These are phyloP conservation scores for Istiophorus platypterus DNA, from an alignment of 2,113 vertebrate species.

Conservation along the genomic window DNA sequence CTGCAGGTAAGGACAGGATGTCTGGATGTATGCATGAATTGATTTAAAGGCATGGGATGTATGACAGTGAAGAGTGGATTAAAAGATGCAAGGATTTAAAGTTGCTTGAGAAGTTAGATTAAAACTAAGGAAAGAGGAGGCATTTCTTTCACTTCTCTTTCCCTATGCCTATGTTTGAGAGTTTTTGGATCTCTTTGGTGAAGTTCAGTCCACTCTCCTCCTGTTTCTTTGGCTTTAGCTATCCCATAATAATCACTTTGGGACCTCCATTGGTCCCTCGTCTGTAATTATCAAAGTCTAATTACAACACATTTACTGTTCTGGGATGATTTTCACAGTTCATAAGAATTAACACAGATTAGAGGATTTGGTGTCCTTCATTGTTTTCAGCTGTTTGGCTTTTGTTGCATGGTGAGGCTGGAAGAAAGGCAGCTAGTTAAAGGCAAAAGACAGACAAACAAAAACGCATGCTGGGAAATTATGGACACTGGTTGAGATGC, in stretches of 20 bases:
- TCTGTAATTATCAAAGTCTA: slow-evolving; percentile 78
- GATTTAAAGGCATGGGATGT: background rate
- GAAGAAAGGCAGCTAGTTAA: slow-evolving; percentile 7
- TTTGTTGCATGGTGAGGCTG: slow-evolving; percentile 24
- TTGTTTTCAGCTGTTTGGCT: slow-evolving; percentile 57
- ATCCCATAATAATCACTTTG: slow-evolving; percentile 74
- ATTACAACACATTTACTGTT: slow-evolving; percentile 76
- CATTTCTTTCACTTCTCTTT: background rate
- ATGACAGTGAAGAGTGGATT: background rate
- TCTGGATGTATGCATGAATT: background rate
- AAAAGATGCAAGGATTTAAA: background rate
- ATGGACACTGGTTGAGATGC: slow-evolving; percentile 8
- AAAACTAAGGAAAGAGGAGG: background rate
- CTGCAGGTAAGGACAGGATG: slow-evolving; percentile 89
- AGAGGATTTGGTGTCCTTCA: slow-evolving; percentile 66
- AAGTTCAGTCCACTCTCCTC: slow-evolving; percentile 74
- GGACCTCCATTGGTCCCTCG: slow-evolving; percentile 66
- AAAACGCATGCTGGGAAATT: slow-evolving; percentile 24
- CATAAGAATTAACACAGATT: slow-evolving; percentile 66
- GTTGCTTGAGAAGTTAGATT: background rate
- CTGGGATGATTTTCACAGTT: slow-evolving; percentile 71
- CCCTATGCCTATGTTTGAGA: slow-evolving; percentile 38
- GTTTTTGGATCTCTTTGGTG: slow-evolving; percentile 45
- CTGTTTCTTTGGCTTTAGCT: slow-evolving; percentile 72
- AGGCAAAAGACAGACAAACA: slow-evolving; percentile 31